Evolutionary conservation across 2,888 invertebrate species (phyloP).

Genomic region (Fabriciana adippe): DNA sequence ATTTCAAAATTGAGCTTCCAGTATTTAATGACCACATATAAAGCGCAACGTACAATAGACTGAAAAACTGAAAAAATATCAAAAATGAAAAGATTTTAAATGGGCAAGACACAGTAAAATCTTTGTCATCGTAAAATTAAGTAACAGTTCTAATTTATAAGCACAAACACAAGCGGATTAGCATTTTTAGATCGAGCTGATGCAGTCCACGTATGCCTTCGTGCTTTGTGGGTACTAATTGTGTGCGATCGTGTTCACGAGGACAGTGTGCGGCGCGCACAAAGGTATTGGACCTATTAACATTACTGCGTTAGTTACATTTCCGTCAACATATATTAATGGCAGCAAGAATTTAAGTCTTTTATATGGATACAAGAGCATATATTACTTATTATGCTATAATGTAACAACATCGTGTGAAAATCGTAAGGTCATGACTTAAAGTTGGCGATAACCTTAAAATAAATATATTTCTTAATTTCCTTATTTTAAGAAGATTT

Average conservation of each 20-base stretch:
- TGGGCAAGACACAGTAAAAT: not conserved
- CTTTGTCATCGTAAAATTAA: slow-evolving; percentile 12
- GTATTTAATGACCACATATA: too few species aligned
- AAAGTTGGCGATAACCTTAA: slow-evolving; percentile 31
- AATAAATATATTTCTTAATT: slow-evolving; percentile 22
- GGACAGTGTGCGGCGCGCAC: slow-evolving; percentile 25
- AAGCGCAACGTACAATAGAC: too few species aligned
- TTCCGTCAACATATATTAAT: slow-evolving; percentile 36
- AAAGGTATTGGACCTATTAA: slow-evolving; percentile 34
- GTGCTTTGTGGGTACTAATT: slow-evolving; percentile 29
- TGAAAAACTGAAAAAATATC: too few species aligned
- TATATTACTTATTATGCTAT: not conserved
- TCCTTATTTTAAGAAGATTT: slow-evolving; percentile 20
- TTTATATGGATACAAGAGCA: slow-evolving; percentile 16
- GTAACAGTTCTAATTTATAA: slow-evolving; percentile 16
- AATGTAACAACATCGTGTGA: slow-evolving; percentile 21
- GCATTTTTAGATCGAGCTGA: slow-evolving; percentile 8
- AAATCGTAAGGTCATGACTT: slow-evolving; percentile 26
- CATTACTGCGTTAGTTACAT: slow-evolving; percentile 27
- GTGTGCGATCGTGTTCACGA: slow-evolving; percentile 21
- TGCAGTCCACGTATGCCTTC: slow-evolving; percentile 29
- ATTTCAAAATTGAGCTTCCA: too few species aligned
- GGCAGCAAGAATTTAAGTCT: slow-evolving; percentile 16
- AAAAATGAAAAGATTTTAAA: too few species aligned
- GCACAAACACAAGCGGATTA: slow-evolving; percentile 9